Evolutionary conservation across 2,888 invertebrate genomes (phyloP).

Genomic region (Pollenia labialis): DNA sequence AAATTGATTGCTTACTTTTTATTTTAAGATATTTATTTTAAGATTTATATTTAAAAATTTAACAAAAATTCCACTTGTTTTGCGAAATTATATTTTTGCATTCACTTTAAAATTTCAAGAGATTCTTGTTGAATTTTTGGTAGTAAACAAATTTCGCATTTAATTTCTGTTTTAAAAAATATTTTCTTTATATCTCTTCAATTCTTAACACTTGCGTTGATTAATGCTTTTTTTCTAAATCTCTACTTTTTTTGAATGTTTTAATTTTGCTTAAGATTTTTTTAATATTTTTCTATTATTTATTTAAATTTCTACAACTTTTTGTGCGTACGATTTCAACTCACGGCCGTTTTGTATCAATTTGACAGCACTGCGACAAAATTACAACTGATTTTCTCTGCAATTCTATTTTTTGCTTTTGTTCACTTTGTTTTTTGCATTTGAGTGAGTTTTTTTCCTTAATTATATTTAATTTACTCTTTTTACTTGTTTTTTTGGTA

Average conservation of each 20-base stretch:
- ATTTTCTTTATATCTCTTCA: background rate
- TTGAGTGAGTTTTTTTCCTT: slow-evolving; percentile 56
- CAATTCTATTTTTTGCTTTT: slow-evolving; percentile 36
- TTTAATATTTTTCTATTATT: slow-evolving; percentile 13
- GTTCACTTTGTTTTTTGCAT: slow-evolving; percentile 6
- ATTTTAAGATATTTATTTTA: slow-evolving; percentile 10
- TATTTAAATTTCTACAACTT: slow-evolving; percentile 46
- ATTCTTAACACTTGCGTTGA: slow-evolving; percentile 35
- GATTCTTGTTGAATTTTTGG: slow-evolving; percentile 21
- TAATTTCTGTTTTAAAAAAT: background rate
- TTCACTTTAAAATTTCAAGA: background rate
- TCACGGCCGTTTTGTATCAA: slow-evolving; percentile 56
- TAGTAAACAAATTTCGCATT: slow-evolving; percentile 22
- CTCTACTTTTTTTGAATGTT: slow-evolving; percentile 23
- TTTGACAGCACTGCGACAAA: slow-evolving; percentile 76
- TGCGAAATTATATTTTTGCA: slow-evolving; percentile 4
- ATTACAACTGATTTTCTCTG: slow-evolving; percentile 74
- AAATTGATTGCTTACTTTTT: slow-evolving; percentile 47
- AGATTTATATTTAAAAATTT: slow-evolving; percentile 27
- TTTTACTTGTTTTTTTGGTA: slow-evolving; percentile 29
- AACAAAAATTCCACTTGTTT: slow-evolving; percentile 34
- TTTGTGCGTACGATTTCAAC: slow-evolving; percentile 66
- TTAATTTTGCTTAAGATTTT: slow-evolving; percentile 51
- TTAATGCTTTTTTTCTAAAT: slow-evolving; percentile 32
- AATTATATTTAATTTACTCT: slow-evolving; percentile 5